Conservation (phyloP, 1,140 invertebrate genomes). For the Coptotermes formosanus region DNA sequence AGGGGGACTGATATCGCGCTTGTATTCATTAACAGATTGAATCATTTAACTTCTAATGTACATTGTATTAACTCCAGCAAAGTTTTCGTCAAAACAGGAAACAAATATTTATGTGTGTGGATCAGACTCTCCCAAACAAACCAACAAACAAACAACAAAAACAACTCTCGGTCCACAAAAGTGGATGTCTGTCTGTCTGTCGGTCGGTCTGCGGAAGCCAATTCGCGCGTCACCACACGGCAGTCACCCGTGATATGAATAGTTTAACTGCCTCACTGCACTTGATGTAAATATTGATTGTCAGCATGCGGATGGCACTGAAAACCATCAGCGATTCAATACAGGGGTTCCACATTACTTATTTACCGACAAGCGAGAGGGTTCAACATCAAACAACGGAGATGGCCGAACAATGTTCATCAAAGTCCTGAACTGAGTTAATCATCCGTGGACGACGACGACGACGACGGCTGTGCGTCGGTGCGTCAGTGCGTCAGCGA, state of each 20-base stretch:
- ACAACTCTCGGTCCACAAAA: background rate
- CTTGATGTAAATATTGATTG: conserved; percentile 17
- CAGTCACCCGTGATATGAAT: conserved; percentile 4
- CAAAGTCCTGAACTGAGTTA: background rate
- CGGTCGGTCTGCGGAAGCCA: background rate
- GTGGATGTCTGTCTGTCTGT: background rate
- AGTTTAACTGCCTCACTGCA: background rate
- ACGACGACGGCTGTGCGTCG: background rate
- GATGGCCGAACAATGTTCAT: conserved; percentile 3
- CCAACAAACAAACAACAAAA: background rate
- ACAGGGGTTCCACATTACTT: background rate
- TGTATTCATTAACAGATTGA: background rate
- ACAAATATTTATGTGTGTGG: background rate
- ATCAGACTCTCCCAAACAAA: background rate
- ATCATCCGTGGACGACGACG: background rate
- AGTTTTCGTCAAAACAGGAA: background rate
- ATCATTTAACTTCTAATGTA: background rate
- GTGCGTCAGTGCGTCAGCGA: background rate
- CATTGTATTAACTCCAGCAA: background rate
- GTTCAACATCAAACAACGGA: background rate
- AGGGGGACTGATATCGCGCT: background rate
- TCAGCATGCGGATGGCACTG: background rate
- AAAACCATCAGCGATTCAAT: conserved; percentile 16
- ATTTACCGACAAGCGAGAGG: background rate
- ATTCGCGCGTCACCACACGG: background rate